Evolutionary conservation across 2,888 invertebrate genomes (phyloP), one percentile per base, ranked within the genome.

Genomic region (Acanthosepion esculentum): DNA sequence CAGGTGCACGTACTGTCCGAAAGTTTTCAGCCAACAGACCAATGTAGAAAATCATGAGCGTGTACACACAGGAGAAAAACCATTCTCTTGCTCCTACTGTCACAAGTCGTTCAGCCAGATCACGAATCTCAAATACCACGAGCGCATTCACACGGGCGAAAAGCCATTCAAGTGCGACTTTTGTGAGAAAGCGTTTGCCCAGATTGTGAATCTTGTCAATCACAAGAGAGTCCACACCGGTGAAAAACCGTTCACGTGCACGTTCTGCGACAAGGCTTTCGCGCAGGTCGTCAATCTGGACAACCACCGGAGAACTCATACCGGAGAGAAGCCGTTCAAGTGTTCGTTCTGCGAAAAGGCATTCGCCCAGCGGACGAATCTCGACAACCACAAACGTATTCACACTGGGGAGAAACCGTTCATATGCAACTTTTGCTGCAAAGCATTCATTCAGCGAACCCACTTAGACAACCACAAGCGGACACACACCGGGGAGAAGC

Each of bases 281-380:
- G 93, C 93, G n/a, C 93, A 93, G 93, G 93, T 93, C 3, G 93
- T 93, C 48, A 93, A 93, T 29, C 93, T 93, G 48, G 93, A 93
- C 53, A 93, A 93, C 6, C 93, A 93, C n/a, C 93, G 93, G 18
- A 50, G 93, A 12, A 93, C 93, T 15, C 93, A 93, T 4, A 93
- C 93, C 1, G 93, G 93, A 93, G 93, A 93, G 12, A 93, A 93
- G 26, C 93, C 93, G 4, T 93, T 93, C n/a, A 93, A 93, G 26
- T 93, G 93, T 33, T 15, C 53, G 15, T 93, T 93, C 12, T 93
- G 93, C 23, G 93, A 93, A 12, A 93, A 93, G 20, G 93, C 93
- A 26, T 93, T 93, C n/a, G 93, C 93, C 7, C 93, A 93, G 53
- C 93, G 93, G 18, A 93, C 93, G 53, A 93, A 93, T n/a, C 93